Percentiles rank a stretch among this genome's conserved stretches.
phyloP scores from a whole-genome alignment of 2,888 invertebrate species.

The Ormyrus rosae region DNA sequence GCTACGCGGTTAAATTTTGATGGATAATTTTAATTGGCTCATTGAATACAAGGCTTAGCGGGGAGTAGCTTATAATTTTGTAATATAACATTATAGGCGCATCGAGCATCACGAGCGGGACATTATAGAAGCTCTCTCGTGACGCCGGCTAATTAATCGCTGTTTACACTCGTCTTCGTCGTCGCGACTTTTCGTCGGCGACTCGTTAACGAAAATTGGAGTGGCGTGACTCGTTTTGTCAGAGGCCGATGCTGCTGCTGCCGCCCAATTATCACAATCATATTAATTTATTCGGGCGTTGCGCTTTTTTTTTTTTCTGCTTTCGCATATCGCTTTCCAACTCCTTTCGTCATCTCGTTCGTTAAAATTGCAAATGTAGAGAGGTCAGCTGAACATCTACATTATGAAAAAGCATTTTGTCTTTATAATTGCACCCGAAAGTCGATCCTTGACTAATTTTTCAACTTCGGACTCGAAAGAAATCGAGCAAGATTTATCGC shows the following conservation, averaged over 20 bases:
- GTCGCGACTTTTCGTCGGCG: slow-evolving; percentile 35
- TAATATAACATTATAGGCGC: slow-evolving; percentile 34
- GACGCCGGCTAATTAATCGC: slow-evolving; percentile 67
- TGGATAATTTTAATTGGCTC: slow-evolving; percentile 58
- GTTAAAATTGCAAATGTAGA: neutral
- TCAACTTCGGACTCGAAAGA: no score
- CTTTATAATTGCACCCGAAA: slow-evolving; percentile 3
- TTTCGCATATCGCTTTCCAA: slow-evolving; percentile 9
- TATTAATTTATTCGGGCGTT: slow-evolving; percentile 51
- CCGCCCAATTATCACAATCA: slow-evolving; percentile 55
- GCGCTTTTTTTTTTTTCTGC: slow-evolving; percentile 20
- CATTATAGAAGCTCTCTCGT: slow-evolving; percentile 52
- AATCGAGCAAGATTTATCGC: no score
- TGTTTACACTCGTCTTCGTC: slow-evolving; percentile 62
- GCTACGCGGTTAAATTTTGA: slow-evolving; percentile 16
- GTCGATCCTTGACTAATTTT: no score
- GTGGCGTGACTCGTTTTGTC: slow-evolving; percentile 52
- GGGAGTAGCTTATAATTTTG: slow-evolving; percentile 49
- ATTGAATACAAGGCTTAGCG: slow-evolving; percentile 36
- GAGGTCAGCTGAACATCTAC: neutral
- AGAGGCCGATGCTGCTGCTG: neutral
- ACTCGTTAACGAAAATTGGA: slow-evolving; percentile 58
- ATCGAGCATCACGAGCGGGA: slow-evolving; percentile 36
- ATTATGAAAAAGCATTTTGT: slow-evolving; percentile 15
- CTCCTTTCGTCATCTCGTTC: neutral